phyloP scores from a whole-genome alignment of 2,888 invertebrate species.

The Myopa tessellatipennis region DNA sequence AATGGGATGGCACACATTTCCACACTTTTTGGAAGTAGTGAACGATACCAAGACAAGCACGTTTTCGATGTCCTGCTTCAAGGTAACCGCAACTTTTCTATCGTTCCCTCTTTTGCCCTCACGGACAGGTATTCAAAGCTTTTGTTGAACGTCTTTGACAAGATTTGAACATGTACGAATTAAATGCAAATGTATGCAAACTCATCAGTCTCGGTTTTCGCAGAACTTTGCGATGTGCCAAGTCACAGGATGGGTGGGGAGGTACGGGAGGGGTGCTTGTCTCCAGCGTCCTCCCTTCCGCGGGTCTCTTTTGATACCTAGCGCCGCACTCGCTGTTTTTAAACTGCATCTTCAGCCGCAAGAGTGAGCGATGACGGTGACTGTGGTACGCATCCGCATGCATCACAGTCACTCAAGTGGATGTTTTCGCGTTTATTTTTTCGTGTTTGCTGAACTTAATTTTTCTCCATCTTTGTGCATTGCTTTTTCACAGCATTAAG shows the following conservation, averaged over 20 bases:
- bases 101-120: too few species aligned
- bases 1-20: slow-evolving; percentile 1
- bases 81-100: slow-evolving; percentile 8
- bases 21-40: not conserved
- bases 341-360: not conserved
- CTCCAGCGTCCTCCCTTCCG: too few species aligned
- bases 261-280: not conserved
- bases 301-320: too few species aligned
- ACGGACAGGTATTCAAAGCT: slow-evolving; percentile 13
- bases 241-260: not conserved
- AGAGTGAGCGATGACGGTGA: not conserved
- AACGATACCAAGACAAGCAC: not conserved
- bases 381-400: not conserved
- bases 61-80: not conserved
- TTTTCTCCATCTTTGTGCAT: too few species aligned
- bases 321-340: too few species aligned
- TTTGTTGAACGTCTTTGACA: slow-evolving; percentile 26
- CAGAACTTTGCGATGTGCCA: not conserved
- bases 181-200: slow-evolving; percentile 24
- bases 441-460: too few species aligned
- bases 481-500: too few species aligned
- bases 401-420: not conserved
- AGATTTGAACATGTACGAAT: slow-evolving; percentile 10
- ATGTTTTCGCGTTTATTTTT: not conserved
- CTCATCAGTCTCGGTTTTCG: slow-evolving; percentile 18